These are phyloP conservation scores for Oegoconia quadripuncta DNA, from an alignment of 2,888 invertebrate genomes.

Conservation along the genomic window DNA sequence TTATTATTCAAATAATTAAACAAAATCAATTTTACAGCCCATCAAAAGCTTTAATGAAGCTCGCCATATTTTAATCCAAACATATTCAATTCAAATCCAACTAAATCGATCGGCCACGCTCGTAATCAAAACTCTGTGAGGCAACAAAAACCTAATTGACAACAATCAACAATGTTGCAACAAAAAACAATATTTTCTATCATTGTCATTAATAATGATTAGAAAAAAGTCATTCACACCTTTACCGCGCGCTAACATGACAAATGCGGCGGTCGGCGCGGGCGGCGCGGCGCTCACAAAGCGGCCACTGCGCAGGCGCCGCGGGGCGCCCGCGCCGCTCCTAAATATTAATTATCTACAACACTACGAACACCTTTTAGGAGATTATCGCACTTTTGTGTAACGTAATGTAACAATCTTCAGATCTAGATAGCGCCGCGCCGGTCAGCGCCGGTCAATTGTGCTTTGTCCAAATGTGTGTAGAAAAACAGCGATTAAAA, in stretches of 20 bases:
- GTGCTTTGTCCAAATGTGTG: too few species aligned
- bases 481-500: too few species aligned
- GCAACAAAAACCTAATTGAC: constrained; percentile 75
- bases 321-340: constrained; percentile 70
- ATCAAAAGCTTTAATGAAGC: constrained; percentile 59
- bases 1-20: neutral
- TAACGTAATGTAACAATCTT: constrained; percentile 56
- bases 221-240: constrained; percentile 77
- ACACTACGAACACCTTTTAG: constrained; percentile 72
- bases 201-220: constrained; percentile 76
- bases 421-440: constrained; percentile 57
- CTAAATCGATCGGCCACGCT: constrained; percentile 66
- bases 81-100: constrained; percentile 67
- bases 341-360: constrained; percentile 77
- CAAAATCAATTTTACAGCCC: constrained; percentile 1
- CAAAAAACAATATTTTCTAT: constrained; percentile 76
- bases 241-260: constrained; percentile 75
- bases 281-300: constrained; percentile 54
- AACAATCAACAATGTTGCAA: constrained; percentile 72
- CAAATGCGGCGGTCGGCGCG: constrained; percentile 57
- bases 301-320: constrained; percentile 55
- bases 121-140: constrained; percentile 55
- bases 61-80: constrained; percentile 70
- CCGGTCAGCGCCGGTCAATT: too few species aligned
- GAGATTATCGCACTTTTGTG: constrained; percentile 71